Percentiles rank a stretch among this genome's conserved stretches.
These are phyloP conservation scores for Suricata suricatta DNA, from an alignment of 2,113 vertebrate species.

Conservation along the genomic window DNA sequence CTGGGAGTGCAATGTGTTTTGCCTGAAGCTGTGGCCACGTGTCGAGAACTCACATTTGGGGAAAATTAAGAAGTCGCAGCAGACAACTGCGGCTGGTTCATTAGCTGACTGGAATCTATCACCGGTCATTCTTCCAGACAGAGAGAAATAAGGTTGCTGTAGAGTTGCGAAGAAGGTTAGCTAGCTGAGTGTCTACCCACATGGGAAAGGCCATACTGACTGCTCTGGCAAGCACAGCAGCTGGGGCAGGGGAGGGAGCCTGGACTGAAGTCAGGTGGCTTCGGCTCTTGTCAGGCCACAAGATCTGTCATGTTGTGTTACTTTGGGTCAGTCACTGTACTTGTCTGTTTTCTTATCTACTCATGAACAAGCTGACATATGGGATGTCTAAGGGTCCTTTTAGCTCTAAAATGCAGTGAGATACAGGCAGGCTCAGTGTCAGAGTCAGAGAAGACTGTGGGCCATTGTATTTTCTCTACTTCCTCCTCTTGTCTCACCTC, in stretches of 20 bases:
- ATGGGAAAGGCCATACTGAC: background rate
- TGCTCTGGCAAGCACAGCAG: accelerated
- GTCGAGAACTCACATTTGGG: conserved; percentile 50
- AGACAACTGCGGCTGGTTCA: conserved; percentile 57
- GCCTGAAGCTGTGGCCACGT: conserved; percentile 51
- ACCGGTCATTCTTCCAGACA: background rate
- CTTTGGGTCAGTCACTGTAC: background rate
- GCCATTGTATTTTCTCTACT: background rate
- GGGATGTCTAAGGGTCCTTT: background rate
- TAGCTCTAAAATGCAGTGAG: background rate
- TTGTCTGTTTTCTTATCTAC: background rate
- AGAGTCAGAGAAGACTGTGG: background rate
- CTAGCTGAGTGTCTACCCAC: too few relatives aligned
- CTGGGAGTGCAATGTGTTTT: conserved; percentile 65
- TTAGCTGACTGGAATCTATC: conserved; percentile 61
- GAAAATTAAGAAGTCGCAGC: conserved; percentile 63
- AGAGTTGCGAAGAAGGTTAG: background rate
- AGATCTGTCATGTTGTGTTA: background rate
- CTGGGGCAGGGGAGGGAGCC: background rate
- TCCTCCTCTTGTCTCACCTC: background rate
- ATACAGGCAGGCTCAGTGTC: background rate
- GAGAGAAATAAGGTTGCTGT: conserved; percentile 31
- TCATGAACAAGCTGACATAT: background rate
- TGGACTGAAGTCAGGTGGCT: background rate
- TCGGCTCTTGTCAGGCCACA: background rate